Conservation (phyloP, 2,888 invertebrate species). For the Apodemia zela region DNA sequence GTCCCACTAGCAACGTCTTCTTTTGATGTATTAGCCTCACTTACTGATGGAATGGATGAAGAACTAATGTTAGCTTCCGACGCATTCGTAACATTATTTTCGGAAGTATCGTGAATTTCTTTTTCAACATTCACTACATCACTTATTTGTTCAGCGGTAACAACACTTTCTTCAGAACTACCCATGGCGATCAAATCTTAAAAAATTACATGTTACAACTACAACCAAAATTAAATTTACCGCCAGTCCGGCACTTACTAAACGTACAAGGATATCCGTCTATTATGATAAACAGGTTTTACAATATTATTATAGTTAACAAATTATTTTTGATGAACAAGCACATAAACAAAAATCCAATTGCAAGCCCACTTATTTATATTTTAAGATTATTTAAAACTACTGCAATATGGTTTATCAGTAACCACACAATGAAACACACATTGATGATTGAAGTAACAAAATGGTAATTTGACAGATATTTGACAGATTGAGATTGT, state of each 20-base stretch:
- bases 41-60: constrained; percentile 40
- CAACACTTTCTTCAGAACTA: constrained; percentile 60
- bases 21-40: constrained; percentile 54
- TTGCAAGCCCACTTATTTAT: background rate
- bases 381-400: constrained; percentile 31
- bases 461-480: constrained; percentile 56
- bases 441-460: constrained; percentile 43
- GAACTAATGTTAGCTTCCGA: constrained; percentile 45
- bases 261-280: constrained; percentile 77
- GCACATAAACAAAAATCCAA: constrained; percentile 21
- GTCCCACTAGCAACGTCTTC: constrained; percentile 50
- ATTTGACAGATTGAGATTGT: constrained; percentile 40
- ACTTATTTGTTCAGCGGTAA: constrained; percentile 45
- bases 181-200: constrained; percentile 53
- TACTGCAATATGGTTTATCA: constrained; percentile 39
- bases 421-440: constrained; percentile 41
- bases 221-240: constrained; percentile 67
- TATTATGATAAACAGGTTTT: constrained; percentile 76
- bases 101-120: constrained; percentile 56
- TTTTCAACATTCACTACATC: constrained; percentile 47
- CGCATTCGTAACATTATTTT: constrained; percentile 50
- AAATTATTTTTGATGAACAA: constrained; percentile 23
- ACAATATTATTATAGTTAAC: constrained; percentile 49
- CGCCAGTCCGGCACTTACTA: constrained; percentile 72
- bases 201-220: constrained; percentile 49